A percentile compares a stretch with the other conserved stretches of the same genome.
Evolutionary conservation across 2,888 invertebrate genomes (phyloP).

Genomic region (Temnothorax rugatulus): DNA sequence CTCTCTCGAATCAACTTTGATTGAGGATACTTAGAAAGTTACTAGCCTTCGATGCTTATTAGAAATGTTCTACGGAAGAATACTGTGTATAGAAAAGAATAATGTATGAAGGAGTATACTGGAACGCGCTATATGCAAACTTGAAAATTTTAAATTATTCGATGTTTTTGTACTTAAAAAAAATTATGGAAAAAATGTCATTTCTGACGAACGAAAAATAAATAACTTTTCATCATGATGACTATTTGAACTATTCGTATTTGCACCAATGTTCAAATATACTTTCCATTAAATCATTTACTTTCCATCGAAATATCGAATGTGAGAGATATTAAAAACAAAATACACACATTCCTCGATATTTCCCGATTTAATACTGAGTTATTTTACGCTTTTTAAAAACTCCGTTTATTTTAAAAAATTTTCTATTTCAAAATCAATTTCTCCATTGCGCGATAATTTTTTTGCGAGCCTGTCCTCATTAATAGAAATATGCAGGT

Average conservation of each 20-base stretch:
- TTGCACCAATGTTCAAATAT: background rate
- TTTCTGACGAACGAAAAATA: background rate
- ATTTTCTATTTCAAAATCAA: background rate
- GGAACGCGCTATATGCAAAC: background rate
- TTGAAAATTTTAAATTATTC: background rate
- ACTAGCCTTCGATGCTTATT: background rate
- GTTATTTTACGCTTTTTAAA: background rate
- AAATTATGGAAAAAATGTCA: background rate
- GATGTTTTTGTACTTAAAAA: background rate
- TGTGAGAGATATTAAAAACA: background rate
- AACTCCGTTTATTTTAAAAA: background rate
- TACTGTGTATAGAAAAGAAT: background rate
- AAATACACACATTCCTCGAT: background rate
- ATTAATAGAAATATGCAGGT: background rate
- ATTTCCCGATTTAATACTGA: background rate
- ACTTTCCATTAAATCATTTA: background rate
- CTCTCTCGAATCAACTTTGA: slow-evolving; percentile 7
- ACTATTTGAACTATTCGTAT: background rate
- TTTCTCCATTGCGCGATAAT: background rate
- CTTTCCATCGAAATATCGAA: background rate
- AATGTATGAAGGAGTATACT: background rate
- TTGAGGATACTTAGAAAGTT: background rate
- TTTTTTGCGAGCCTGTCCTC: background rate
- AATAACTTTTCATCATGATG: background rate
- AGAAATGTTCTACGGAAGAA: background rate